A percentile compares a stretch with the other conserved stretches of the same genome.
These are phyloP conservation scores for Drosophila insularis DNA, from an alignment of 1,140 invertebrate genomes.

Conservation along the genomic window DNA sequence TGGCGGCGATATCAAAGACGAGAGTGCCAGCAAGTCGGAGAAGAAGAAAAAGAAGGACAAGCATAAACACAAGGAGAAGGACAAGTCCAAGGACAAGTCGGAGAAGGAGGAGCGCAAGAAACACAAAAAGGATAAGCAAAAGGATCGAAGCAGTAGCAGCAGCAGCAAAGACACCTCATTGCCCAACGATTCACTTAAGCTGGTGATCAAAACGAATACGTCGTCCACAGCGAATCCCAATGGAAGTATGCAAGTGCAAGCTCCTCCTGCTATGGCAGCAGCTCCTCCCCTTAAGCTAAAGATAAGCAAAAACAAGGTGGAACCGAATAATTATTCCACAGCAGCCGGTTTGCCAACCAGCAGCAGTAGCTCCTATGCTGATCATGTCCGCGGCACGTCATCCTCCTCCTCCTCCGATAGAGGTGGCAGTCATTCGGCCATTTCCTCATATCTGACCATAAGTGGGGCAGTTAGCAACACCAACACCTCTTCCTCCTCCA, in stretches of 20 bases:
- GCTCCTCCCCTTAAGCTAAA: slow-evolving; percentile 84
- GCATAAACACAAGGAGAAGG: slow-evolving; percentile 87
- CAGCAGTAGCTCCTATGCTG: slow-evolving; percentile 23
- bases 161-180: slow-evolving; percentile 77
- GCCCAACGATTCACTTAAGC: slow-evolving; percentile 53
- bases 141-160: slow-evolving; percentile 82
- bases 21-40: slow-evolving; percentile 55
- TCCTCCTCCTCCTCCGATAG: background rate
- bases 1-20: slow-evolving; percentile 80
- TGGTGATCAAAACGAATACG: slow-evolving; percentile 61
- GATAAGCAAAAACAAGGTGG: slow-evolving; percentile 85
- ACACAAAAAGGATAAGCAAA: slow-evolving; percentile 86
- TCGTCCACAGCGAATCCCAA: slow-evolving; percentile 40
- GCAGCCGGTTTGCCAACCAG: slow-evolving; percentile 33
- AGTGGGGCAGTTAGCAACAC: slow-evolving; percentile 26
- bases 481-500: slow-evolving; percentile 17
- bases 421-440: background rate
- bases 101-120: slow-evolving; percentile 85
- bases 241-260: slow-evolving; percentile 47
- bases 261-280: slow-evolving; percentile 16
- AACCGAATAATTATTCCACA: slow-evolving; percentile 62
- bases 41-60: slow-evolving; percentile 88
- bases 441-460: background rate
- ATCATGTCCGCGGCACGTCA: background rate
- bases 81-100: slow-evolving; percentile 85